phyloP scores from a whole-genome alignment of 2,888 invertebrate species.

The Athalia circularis region DNA sequence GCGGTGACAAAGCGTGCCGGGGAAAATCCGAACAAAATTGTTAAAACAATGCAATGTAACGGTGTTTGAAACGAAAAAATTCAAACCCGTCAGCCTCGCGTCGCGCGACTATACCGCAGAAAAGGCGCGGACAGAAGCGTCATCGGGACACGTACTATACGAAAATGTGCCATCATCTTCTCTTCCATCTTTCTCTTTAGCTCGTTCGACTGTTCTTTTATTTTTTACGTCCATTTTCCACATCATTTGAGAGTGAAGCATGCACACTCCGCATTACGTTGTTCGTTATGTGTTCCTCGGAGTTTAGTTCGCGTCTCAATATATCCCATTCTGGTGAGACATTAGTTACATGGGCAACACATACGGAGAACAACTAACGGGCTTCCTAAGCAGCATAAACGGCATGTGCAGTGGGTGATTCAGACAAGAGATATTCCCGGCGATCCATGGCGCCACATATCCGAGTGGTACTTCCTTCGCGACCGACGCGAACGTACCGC shows the following conservation, averaged over 20 bases:
- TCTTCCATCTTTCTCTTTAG: neutral
- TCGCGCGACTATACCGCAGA: neutral
- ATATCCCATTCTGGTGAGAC: too few relatives aligned
- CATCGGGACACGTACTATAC: constrained; percentile 20
- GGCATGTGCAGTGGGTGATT: constrained; percentile 58
- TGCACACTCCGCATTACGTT: neutral
- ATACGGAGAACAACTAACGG: constrained; percentile 12
- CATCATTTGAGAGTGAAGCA: neutral
- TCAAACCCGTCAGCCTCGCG: neutral
- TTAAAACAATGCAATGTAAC: too few relatives aligned
- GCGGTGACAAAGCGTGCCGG: too few relatives aligned
- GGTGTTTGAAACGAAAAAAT: too few relatives aligned
- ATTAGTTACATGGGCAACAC: too few relatives aligned
- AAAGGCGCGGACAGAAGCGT: constrained; percentile 39
- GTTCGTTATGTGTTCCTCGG: neutral
- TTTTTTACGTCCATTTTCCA: neutral
- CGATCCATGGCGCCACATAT: constrained; percentile 67
- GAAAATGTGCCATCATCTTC: constrained; percentile 11
- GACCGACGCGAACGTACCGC: constrained; percentile 10
- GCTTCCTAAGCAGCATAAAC: constrained; percentile 50
- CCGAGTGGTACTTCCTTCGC: constrained; percentile 65
- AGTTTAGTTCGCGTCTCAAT: neutral
- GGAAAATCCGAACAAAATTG: too few relatives aligned
- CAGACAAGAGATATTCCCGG: constrained; percentile 68
- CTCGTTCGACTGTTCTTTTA: neutral